These are phyloP conservation scores for Callyntrura guangdongensis DNA, from an alignment of 2,888 invertebrate species.

Conservation along the genomic window DNA sequence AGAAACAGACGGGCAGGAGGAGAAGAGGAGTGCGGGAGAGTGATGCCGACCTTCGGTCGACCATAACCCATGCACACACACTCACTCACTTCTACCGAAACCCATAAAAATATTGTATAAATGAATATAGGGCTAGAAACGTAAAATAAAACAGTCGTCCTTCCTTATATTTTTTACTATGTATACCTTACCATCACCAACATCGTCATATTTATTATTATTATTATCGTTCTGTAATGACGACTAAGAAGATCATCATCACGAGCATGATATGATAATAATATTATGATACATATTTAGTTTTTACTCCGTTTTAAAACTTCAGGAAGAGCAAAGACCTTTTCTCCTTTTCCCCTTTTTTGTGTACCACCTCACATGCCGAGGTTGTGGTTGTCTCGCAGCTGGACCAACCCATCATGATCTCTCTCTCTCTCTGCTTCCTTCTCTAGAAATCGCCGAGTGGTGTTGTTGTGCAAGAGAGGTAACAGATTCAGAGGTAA, in stretches of 20 bases:
- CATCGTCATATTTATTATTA: constrained; percentile 44
- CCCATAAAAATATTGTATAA: constrained; percentile 38
- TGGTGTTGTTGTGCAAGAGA: too few species aligned
- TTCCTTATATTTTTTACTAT: constrained; percentile 11
- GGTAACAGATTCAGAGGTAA: neutral
- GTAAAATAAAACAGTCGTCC: constrained; percentile 29
- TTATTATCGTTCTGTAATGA: constrained; percentile 74
- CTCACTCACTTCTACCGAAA: constrained; percentile 22
- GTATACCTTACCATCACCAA: neutral
- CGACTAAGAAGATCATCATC: constrained; percentile 58
- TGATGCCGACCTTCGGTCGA: constrained; percentile 79
- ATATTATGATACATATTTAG: constrained; percentile 60
- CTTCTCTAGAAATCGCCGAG: too few species aligned
- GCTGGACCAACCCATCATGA: constrained; percentile 57
- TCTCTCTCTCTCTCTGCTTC: neutral
- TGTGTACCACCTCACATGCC: neutral
- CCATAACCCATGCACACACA: constrained; percentile 70
- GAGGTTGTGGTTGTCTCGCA: neutral
- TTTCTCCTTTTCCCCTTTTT: constrained; percentile 12
- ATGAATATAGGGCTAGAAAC: neutral
- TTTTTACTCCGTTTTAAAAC: constrained; percentile 14
- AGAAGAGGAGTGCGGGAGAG: constrained; percentile 59
- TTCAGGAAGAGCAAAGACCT: constrained; percentile 73
- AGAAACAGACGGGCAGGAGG: constrained; percentile 63
- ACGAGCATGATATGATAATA: constrained; percentile 42